Conservation (phyloP, 1,140 invertebrate species). For the Calosoma granatense region DNA sequence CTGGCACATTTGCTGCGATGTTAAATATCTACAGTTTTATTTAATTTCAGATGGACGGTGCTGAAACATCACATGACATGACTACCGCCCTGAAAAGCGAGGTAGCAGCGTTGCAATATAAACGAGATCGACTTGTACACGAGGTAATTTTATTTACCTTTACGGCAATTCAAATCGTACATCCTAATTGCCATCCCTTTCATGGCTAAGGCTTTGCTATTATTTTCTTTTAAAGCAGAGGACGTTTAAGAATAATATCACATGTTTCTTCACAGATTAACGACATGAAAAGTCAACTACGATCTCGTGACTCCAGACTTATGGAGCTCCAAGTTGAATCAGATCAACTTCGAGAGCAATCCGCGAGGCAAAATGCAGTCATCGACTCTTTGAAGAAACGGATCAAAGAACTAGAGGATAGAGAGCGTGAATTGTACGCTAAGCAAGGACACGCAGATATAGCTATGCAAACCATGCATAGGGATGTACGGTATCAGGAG, state of each 20-base stretch:
- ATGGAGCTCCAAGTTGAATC: constrained; percentile 57
- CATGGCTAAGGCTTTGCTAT: background rate
- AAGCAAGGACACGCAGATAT: constrained; percentile 51
- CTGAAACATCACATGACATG: constrained; percentile 47
- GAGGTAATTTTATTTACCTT: constrained; percentile 44
- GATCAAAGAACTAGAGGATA: constrained; percentile 66
- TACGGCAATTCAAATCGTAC: background rate
- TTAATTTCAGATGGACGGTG: constrained; percentile 43
- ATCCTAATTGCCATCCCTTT: background rate
- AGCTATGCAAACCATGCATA: constrained; percentile 57
- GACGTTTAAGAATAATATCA: too few species aligned
- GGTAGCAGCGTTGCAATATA: constrained; percentile 67
- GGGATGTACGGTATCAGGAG: constrained; percentile 57
- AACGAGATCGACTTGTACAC: constrained; percentile 61
- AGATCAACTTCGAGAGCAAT: constrained; percentile 64
- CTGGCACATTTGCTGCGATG: too few species aligned
- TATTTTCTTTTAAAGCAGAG: too few species aligned
- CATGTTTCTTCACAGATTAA: constrained; percentile 42
- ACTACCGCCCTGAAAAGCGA: constrained; percentile 66
- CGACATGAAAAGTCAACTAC: constrained; percentile 53
- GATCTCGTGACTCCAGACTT: constrained; percentile 53
- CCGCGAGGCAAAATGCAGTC: constrained; percentile 66
- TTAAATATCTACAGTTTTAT: too few species aligned
- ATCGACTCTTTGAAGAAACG: constrained; percentile 67
- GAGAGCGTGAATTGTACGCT: constrained; percentile 54